Percentiles rank a stretch among this genome's conserved stretches.
phyloP scores from a whole-genome alignment of 2,888 invertebrate species.

The Junonia oenone region DNA sequence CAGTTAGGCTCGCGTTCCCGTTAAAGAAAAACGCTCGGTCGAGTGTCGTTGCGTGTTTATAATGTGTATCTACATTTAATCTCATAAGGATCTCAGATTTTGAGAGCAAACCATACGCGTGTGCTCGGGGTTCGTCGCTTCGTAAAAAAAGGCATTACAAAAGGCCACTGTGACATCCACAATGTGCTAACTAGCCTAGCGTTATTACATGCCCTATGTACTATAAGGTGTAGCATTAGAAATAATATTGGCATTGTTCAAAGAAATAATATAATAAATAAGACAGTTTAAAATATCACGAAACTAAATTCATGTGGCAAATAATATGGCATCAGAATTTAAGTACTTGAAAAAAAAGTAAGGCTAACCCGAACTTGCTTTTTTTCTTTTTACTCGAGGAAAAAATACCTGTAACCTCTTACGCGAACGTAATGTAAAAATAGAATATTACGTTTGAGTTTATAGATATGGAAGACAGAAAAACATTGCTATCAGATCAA shows the following conservation, averaged over 20 bases:
- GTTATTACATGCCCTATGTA: slow-evolving; percentile 60
- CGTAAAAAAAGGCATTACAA: slow-evolving; percentile 60
- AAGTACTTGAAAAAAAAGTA: slow-evolving; percentile 68
- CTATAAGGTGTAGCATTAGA: slow-evolving; percentile 49
- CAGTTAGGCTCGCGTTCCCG: not conserved
- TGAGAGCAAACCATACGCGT: slow-evolving; percentile 29
- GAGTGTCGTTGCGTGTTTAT: not conserved
- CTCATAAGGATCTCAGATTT: slow-evolving; percentile 33
- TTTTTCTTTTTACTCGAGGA: slow-evolving; percentile 13
- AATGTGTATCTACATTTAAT: slow-evolving; percentile 34
- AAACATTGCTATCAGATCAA: slow-evolving; percentile 74
- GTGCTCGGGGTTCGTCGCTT: slow-evolving; percentile 56
- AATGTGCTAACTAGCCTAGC: slow-evolving; percentile 69
- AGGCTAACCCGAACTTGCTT: slow-evolving; percentile 42
- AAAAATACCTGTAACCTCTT: slow-evolving; percentile 10
- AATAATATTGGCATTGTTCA: slow-evolving; percentile 50
- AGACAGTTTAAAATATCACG: slow-evolving; percentile 69
- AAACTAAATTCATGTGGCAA: slow-evolving; percentile 75
- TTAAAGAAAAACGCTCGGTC: not conserved
- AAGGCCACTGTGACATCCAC: slow-evolving; percentile 71
- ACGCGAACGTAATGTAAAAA: not conserved
- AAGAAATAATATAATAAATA: slow-evolving; percentile 61
- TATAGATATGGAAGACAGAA: slow-evolving; percentile 69
- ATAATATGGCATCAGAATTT: slow-evolving; percentile 77
- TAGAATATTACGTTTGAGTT: slow-evolving; percentile 24